These are phyloP conservation scores for Tenodera sinensis DNA, from an alignment of 2,888 invertebrate species.

Conservation along the genomic window DNA sequence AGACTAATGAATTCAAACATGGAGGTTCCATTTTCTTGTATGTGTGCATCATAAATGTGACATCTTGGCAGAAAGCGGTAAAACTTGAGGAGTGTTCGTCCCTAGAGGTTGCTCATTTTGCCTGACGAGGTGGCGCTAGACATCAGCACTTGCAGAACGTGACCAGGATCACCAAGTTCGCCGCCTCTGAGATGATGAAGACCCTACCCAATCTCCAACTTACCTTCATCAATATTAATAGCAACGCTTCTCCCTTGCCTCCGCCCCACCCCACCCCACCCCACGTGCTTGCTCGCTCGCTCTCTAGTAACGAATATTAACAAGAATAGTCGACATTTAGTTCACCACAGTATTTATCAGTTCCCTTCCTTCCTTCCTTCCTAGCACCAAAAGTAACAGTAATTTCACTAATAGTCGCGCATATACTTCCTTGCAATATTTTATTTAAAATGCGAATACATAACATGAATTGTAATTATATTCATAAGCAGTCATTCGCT, in stretches of 20 bases:
- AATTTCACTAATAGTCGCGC: background rate
- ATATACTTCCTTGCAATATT: no score
- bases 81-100: background rate
- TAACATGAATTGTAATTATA: no score
- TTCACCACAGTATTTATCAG: background rate
- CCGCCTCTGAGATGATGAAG: background rate
- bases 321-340: background rate
- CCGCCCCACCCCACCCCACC: background rate
- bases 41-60: background rate
- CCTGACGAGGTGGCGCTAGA: background rate
- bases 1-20: no score
- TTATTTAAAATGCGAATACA: no score
- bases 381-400: background rate
- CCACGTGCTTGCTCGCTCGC: no score
- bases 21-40: no score
- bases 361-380: background rate
- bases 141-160: background rate
- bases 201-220: background rate
- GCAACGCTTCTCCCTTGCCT: background rate
- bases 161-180: background rate
- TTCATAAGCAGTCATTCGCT: no score
- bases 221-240: background rate
- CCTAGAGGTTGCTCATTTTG: background rate
- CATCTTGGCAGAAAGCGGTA: background rate
- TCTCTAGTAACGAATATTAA: background rate